Evolutionary conservation across 2,888 invertebrate species (phyloP), one percentile per base, ranked within the genome.

Genomic region (Vandiemenella viatica): DNA sequence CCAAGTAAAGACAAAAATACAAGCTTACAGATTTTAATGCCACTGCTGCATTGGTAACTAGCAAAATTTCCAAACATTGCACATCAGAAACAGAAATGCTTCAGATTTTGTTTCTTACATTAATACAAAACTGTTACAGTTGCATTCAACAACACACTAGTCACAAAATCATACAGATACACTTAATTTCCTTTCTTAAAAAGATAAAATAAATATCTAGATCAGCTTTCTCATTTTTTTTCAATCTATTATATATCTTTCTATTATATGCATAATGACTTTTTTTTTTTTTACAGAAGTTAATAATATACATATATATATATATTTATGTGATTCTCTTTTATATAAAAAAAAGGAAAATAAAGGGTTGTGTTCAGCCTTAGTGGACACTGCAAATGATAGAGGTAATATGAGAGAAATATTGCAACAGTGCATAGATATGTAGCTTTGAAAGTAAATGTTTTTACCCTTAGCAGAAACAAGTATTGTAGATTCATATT

Each of bases 151-250:
- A n/a, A n/a, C n/a, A n/a, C n/a, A n/a, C n/a, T n/a, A n/a, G n/a
- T n/a, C 38, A 38, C 17, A 38, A 38, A 38, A 38, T 38, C 17
- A 38, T 38, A 38, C 17, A 38, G 16, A 16, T 38, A 38, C 15
- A 16, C 38, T 38, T 17, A 38, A 8, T 38, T 38, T n/a, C 8
- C 6, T 38, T 38, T 15, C 38, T 45, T 47, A 45, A 50, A n/a
- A n/a, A n/a, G n/a, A 49, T 52, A 53, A 53, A 53, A 53, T 53
- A 53, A 53, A 53, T 53, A 53, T 53, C 50, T 53, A 48, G 50
- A 42, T 45, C 43, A 48, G 53, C 50, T 50, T 48, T n/a, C n/a
- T 50, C 48, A 46, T 45, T 45, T 49, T 52, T 49, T 47, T 48
- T 47, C 48, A 43, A 43, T 53, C 45, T 44, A 21, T 48, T 50